A percentile compares a stretch with the other conserved stretches of the same genome.
Evolutionary conservation across 1,140 invertebrate species (phyloP).

Genomic region (Tetragonula clypearis): DNA sequence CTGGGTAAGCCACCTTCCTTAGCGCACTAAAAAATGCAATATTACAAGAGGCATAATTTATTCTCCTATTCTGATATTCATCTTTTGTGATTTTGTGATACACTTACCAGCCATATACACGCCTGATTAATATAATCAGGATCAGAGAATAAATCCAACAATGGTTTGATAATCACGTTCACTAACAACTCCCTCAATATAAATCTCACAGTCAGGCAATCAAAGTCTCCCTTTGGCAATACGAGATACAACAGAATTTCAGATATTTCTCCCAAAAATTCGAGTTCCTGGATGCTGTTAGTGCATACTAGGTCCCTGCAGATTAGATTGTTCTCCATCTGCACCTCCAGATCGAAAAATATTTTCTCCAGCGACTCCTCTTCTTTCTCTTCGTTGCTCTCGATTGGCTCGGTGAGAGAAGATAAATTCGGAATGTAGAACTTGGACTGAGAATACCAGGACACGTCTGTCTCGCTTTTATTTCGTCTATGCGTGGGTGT

Average conservation of each 20-base stretch:
- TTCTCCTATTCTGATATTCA: no score
- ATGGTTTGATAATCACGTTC: constrained; percentile 89
- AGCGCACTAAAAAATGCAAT: constrained; percentile 85
- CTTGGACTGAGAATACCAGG: constrained; percentile 83
- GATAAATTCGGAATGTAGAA: constrained; percentile 80
- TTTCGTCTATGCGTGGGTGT: constrained; percentile 84
- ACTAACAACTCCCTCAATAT: constrained; percentile 92
- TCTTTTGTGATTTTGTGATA: not conserved
- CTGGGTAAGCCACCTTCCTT: constrained; percentile 89
- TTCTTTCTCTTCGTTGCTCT: constrained; percentile 68
- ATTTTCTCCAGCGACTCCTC: constrained; percentile 85
- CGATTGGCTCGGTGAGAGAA: constrained; percentile 76
- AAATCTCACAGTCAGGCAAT: constrained; percentile 90
- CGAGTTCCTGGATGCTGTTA: constrained; percentile 85
- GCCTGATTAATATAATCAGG: constrained; percentile 97
- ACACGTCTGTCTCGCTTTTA: constrained; percentile 88
- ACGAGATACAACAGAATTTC: constrained; percentile 93
- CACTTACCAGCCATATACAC: constrained; percentile 93
- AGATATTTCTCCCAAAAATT: constrained; percentile 91
- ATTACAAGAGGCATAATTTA: not conserved
- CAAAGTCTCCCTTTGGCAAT: constrained; percentile 92
- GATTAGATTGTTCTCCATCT: constrained; percentile 90
- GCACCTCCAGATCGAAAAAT: constrained; percentile 94
- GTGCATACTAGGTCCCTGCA: constrained; percentile 86
- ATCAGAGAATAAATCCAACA: constrained; percentile 92